Evolutionary conservation across 2,888 invertebrate genomes (phyloP).

Genomic region (Synergus japonicus): DNA sequence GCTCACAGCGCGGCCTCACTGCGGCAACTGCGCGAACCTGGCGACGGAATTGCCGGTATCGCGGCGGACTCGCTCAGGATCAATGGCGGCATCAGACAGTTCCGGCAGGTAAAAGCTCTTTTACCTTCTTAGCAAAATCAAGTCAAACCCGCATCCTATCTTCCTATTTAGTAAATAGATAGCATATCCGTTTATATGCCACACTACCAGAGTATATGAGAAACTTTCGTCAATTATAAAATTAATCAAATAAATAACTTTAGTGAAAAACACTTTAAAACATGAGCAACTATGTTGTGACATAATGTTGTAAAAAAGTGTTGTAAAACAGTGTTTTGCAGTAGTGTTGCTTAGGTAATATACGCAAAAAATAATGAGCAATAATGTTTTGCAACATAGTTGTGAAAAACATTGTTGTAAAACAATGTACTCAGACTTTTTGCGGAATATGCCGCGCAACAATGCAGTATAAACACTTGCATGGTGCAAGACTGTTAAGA

Average conservation of each 20-base stretch:
- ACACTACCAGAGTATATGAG: background rate
- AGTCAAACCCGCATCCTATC: background rate
- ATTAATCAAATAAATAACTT: background rate
- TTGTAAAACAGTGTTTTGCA: too few species aligned
- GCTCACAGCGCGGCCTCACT: slow-evolving; percentile 89
- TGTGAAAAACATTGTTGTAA: too few species aligned
- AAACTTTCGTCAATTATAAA: background rate
- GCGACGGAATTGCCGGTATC: slow-evolving; percentile 95
- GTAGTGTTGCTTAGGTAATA: too few species aligned
- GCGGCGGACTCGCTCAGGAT: slow-evolving; percentile 97
- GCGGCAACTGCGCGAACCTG: slow-evolving; percentile 89
- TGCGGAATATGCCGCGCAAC: too few species aligned
- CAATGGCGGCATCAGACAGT: slow-evolving; percentile 97
- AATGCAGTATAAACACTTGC: too few species aligned
- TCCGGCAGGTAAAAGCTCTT: slow-evolving; percentile 88
- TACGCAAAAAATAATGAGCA: too few species aligned
- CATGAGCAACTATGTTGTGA: too few species aligned
- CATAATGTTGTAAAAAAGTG: too few species aligned
- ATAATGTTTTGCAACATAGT: too few species aligned
- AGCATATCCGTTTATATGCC: background rate
- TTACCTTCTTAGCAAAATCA: slow-evolving; percentile 44
- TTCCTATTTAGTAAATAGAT: slow-evolving; percentile 15
- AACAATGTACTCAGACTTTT: too few species aligned
- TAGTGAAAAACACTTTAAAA: too few species aligned
- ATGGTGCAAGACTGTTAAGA: too few species aligned